phyloP scores from a whole-genome alignment of 2,797 vertebrate species.

The Balearica regulorum region DNA sequence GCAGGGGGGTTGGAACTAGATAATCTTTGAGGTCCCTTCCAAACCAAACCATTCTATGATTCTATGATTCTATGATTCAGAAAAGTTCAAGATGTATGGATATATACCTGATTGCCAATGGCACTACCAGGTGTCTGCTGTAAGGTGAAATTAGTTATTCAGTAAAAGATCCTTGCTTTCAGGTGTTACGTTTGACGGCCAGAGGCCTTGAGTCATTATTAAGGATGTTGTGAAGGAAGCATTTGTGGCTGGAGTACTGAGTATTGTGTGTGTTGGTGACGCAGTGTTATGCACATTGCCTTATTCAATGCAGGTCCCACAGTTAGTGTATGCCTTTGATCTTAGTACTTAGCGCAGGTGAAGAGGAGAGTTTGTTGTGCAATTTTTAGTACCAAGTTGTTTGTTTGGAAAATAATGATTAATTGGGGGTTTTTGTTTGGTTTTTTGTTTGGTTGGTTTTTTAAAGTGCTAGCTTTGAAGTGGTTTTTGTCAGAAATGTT shows the following conservation, averaged over 20 bases:
- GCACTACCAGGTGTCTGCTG: background rate
- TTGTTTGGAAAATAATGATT: background rate
- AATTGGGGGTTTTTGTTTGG: background rate
- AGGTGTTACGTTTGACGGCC: background rate
- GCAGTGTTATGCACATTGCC: rapidly evolving
- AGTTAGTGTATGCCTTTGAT: background rate
- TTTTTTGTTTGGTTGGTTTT: background rate
- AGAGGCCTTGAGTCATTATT: background rate
- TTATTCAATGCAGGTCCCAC: background rate
- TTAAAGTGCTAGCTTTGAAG: background rate
- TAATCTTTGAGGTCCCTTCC: too few species aligned
- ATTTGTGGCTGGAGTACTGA: background rate
- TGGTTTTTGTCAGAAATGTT: background rate
- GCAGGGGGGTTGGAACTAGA: too few species aligned
- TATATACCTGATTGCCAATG: background rate
- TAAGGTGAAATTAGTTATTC: background rate
- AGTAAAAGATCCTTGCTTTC: background rate
- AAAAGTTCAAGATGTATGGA: too few species aligned
- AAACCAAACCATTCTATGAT: background rate
- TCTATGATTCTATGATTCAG: background rate
- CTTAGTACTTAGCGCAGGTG: background rate
- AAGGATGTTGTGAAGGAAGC: background rate
- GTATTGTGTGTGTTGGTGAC: background rate
- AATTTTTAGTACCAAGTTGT: background rate
- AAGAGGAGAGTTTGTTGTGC: background rate